Conservation (phyloP, 2,888 invertebrate genomes). For the Teinopalpus imperialis region DNA sequence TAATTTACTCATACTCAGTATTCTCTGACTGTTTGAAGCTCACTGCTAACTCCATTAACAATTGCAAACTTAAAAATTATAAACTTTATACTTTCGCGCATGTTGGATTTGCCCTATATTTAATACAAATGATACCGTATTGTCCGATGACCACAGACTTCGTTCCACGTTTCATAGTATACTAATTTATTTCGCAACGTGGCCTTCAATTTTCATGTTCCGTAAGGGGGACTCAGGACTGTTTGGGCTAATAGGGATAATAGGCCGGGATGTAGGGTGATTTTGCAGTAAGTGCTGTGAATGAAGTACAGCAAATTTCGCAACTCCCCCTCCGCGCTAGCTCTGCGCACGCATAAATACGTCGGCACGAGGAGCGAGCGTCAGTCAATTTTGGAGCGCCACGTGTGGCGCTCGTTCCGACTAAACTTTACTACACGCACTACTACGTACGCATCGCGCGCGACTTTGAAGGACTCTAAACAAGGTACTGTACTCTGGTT, state of each 20-base stretch:
- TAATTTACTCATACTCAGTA: too few relatives aligned
- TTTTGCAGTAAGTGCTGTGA: constrained; percentile 25
- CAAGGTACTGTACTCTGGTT: constrained; percentile 36
- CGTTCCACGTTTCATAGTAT: too few relatives aligned
- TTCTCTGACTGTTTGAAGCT: too few relatives aligned
- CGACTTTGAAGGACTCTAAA: constrained; percentile 33
- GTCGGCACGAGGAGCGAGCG: constrained; percentile 52
- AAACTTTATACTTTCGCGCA: too few relatives aligned
- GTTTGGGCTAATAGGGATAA: constrained; percentile 30
- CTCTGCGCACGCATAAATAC: constrained; percentile 77
- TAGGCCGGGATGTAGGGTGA: constrained; percentile 34
- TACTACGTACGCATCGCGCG: constrained; percentile 36
- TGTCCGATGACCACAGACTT: too few relatives aligned
- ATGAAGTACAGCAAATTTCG: constrained; percentile 28
- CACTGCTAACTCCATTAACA: too few relatives aligned
- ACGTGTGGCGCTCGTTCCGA: constrained; percentile 43
- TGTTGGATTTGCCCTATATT: too few relatives aligned
- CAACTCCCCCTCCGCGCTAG: constrained; percentile 48
- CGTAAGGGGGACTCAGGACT: constrained; percentile 24
- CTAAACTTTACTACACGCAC: constrained; percentile 26
- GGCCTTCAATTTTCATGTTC: too few relatives aligned
- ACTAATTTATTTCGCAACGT: neutral
- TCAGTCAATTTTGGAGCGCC: constrained; percentile 64
- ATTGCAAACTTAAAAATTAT: too few relatives aligned
- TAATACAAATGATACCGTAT: too few relatives aligned